These are phyloP conservation scores for Onychostoma macrolepis DNA, from an alignment of 2,113 vertebrate genomes.

Conservation along the genomic window DNA sequence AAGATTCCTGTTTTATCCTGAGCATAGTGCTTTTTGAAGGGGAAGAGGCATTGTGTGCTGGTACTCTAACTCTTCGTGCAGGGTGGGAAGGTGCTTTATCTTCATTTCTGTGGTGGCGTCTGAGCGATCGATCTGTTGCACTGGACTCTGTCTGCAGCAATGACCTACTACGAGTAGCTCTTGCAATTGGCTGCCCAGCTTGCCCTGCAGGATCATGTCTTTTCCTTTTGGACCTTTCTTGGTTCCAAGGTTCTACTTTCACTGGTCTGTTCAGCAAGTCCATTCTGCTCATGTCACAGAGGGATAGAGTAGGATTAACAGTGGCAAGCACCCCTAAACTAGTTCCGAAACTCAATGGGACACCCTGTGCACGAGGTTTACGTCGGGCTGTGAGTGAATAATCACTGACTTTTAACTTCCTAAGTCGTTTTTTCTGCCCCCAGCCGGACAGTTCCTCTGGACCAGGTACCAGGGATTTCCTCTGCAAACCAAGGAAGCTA, in stretches of 20 bases:
- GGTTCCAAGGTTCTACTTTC: constrained; percentile 62
- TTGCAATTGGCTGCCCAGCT: constrained; percentile 62
- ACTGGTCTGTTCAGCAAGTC: constrained; percentile 64
- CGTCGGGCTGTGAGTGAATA: constrained; percentile 77
- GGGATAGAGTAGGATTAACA: constrained; percentile 66
- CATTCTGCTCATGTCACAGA: constrained; percentile 71
- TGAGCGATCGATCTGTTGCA: neutral
- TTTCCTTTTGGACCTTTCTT: constrained; percentile 56
- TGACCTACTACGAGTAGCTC: constrained; percentile 73
- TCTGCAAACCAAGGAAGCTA: constrained; percentile 79
- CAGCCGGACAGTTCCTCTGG: constrained; percentile 79
- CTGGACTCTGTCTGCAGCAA: constrained; percentile 58
- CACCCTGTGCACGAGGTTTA: constrained; percentile 66
- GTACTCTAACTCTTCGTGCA: constrained; percentile 51
- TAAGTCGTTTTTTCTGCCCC: constrained; percentile 80
- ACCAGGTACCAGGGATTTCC: constrained; percentile 76
- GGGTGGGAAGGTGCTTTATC: constrained; percentile 63
- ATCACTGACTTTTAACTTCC: constrained; percentile 80
- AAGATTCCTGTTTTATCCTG: constrained; percentile 71
- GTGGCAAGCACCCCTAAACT: constrained; percentile 46
- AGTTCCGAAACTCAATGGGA: constrained; percentile 49
- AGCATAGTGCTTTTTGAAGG: constrained; percentile 54
- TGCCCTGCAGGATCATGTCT: constrained; percentile 3
- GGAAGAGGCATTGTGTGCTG: constrained; percentile 13
- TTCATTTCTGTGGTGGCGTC: constrained; percentile 25